These are phyloP conservation scores for Wiebesia pumilae DNA, from an alignment of 1,140 invertebrate genomes.

Conservation along the genomic window DNA sequence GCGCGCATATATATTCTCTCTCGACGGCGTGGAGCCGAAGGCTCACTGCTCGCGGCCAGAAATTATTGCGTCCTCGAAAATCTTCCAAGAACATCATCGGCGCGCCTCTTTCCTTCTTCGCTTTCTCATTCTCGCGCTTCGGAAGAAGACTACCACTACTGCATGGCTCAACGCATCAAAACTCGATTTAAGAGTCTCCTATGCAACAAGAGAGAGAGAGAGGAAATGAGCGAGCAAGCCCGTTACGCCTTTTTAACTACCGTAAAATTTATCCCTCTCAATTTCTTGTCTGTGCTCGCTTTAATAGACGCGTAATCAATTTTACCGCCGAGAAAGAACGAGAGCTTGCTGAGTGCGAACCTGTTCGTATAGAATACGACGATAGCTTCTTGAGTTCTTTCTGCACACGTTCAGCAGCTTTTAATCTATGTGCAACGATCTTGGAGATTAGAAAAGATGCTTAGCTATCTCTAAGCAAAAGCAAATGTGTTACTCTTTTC, in stretches of 20 bases:
- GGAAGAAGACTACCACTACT: not conserved
- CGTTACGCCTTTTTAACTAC: slow-evolving; percentile 36
- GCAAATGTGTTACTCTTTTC: not conserved
- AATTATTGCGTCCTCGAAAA: slow-evolving; percentile 41
- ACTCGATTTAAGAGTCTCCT: slow-evolving; percentile 24
- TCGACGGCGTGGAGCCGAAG: not conserved
- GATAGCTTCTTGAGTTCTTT: slow-evolving; percentile 9
- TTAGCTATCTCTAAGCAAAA: not conserved
- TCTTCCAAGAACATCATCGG: slow-evolving; percentile 35
- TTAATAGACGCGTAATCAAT: slow-evolving; percentile 35
- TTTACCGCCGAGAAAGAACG: slow-evolving; percentile 2
- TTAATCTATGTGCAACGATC: not conserved
- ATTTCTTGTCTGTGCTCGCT: not conserved
- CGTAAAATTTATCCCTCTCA: slow-evolving; percentile 35
- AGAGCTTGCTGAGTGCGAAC: not conserved
- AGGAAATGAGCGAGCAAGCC: not conserved
- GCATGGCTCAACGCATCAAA: not conserved
- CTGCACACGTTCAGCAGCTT: not conserved
- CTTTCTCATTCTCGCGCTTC: not conserved
- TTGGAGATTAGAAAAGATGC: not conserved
- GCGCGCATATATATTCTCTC: no score
- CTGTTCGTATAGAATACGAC: not conserved
- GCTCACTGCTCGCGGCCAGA: slow-evolving; percentile 4
- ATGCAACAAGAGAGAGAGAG: not conserved
- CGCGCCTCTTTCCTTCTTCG: not conserved